These are phyloP conservation scores for Serranus cabrilla DNA, from an alignment of 2,797 vertebrate genomes.

Conservation along the genomic window DNA sequence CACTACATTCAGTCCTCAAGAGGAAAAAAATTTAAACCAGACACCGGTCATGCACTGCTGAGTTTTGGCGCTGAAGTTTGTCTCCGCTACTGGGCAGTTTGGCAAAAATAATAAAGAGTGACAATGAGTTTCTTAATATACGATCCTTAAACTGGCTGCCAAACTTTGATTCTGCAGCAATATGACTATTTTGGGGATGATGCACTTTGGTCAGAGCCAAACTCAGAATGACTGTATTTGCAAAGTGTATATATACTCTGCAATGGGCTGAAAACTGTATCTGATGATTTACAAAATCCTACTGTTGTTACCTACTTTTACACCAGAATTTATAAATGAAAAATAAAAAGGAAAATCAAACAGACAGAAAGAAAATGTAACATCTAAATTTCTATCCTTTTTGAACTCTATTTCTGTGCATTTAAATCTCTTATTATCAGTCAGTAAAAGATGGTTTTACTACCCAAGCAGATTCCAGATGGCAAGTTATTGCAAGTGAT, in stretches of 20 bases:
- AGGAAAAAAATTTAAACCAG: constrained; percentile 6
- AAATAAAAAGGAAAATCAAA: no score
- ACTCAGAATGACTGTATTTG: no score
- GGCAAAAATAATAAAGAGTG: background rate
- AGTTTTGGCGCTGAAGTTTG: constrained; percentile 12
- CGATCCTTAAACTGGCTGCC: background rate
- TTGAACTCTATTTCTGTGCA: no score
- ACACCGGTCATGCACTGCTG: background rate
- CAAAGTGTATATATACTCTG: background rate
- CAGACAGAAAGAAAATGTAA: background rate
- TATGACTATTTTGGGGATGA: background rate
- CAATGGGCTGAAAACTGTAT: background rate
- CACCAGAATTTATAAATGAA: background rate
- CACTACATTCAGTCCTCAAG: constrained; percentile 15
- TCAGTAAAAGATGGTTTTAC: constrained; percentile 1
- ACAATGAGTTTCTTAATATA: background rate
- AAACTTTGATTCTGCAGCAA: background rate
- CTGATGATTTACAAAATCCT: background rate
- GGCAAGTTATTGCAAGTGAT: background rate
- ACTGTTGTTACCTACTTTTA: background rate
- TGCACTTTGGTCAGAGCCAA: background rate
- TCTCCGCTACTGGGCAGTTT: background rate
- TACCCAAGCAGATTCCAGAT: background rate
- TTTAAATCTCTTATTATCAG: background rate
- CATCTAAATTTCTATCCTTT: background rate